A percentile compares a stretch with the other conserved stretches of the same genome.
These are phyloP conservation scores for Cynaeus angustus DNA, from an alignment of 2,888 invertebrate genomes.

Conservation along the genomic window DNA sequence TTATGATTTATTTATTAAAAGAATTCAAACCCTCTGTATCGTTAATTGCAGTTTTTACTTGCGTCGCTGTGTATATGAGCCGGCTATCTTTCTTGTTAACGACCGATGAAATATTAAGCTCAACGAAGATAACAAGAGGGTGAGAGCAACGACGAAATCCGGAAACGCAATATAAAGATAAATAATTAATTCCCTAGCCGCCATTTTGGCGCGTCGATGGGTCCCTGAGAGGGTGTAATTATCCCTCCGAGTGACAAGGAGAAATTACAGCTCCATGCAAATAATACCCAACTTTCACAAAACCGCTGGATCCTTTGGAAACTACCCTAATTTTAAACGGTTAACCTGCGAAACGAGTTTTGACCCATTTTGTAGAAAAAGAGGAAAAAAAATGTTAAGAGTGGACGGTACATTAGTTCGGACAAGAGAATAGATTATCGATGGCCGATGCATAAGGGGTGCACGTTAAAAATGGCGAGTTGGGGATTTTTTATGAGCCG, in stretches of 20 bases:
- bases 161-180: conserved; percentile 62
- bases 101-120: conserved; percentile 40
- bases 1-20: too few relatives aligned
- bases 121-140: conserved; percentile 43
- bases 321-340: conserved; percentile 42
- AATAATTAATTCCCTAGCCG: conserved; percentile 66
- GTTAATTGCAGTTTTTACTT: conserved; percentile 4
- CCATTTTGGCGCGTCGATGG: conserved; percentile 58
- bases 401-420: conserved; percentile 59
- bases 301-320: conserved; percentile 33
- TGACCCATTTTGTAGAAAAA: conserved; percentile 32
- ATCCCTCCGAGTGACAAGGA: conserved; percentile 35
- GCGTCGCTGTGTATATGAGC: conserved; percentile 4
- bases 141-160: conserved; percentile 58
- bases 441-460: conserved; percentile 55
- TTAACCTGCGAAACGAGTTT: conserved; percentile 36
- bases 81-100: conserved; percentile 21
- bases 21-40: too few relatives aligned
- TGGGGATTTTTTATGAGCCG: conserved; percentile 67
- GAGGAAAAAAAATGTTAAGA: conserved; percentile 45
- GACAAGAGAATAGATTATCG: conserved; percentile 64
- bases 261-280: conserved; percentile 36
- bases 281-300: conserved; percentile 38
- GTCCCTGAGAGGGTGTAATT: conserved; percentile 43
- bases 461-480: conserved; percentile 63